Evolutionary conservation across 2,888 invertebrate genomes (phyloP), one percentile per base, ranked within the genome.

Genomic region (Parasteatoda lunata): DNA sequence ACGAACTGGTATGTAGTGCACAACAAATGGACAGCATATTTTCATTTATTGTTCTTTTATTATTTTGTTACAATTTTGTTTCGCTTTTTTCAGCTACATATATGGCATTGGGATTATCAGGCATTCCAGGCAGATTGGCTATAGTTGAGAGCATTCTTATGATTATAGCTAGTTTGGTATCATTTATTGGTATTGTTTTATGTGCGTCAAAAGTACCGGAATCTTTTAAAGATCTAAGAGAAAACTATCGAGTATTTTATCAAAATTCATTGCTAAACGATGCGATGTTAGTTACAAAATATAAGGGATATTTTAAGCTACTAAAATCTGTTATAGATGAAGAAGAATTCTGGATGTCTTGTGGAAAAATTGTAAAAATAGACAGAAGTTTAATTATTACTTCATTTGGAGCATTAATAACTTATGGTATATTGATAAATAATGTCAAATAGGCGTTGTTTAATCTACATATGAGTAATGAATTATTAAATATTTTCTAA

Each of bases 301-400:
- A n/a, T 3, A 3, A 4, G 11, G 48, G 13, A 9, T 51, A 3
- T 49, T 1, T 71, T 49, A 49, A 11, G 3, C 49, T 71, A 51
- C 45, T 71, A 5, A 5, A 71, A 49, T 71, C 51, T 71, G n/a
- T 51, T 7, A 71, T 71, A 51, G 51, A 49, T n/a, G 49, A 71
- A n/a, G 70, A 49, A 7, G 15, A 71, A 49, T 71, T 49, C 15
- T 71, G 51, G 49, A 51, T 71, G 8, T 15, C 71, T 5, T n/a
- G n/a, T 71, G n/a, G 71, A 15, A 30, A 51, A 8, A 15, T 71
- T 6, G n/a, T 49, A 6, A 49, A n/a, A 59, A 13, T 13, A 9
- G 13, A 4, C 59, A 59, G 11, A 59, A 30, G 30, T 30, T 30
- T 30, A 30, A 30, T 30, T 30, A 30, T 30, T 30, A 30, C 30